Evolutionary conservation across 1,140 invertebrate species (phyloP).

Genomic region (Magallana ariakensis): DNA sequence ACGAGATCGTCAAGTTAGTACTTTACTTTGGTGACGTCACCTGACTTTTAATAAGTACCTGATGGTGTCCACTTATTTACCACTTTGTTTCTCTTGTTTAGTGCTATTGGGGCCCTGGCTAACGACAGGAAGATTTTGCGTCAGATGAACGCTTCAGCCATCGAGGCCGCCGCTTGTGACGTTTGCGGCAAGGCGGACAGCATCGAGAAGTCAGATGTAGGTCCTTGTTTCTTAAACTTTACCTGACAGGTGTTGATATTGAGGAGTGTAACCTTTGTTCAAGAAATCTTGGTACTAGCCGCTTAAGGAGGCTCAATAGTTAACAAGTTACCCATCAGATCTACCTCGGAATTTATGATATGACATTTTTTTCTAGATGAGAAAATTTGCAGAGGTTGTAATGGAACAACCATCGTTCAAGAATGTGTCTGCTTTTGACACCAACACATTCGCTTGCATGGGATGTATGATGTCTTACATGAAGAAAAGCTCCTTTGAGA

Average conservation of each 20-base stretch:
- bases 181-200: constrained; percentile 46
- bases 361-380: too few species aligned
- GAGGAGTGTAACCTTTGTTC: too few species aligned
- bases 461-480: constrained; percentile 52
- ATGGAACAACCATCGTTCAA: constrained; percentile 47
- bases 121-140: constrained; percentile 41
- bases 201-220: constrained; percentile 45
- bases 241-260: too few species aligned
- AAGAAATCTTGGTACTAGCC: too few species aligned
- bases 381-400: constrained; percentile 49
- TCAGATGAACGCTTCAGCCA: constrained; percentile 46
- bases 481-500: constrained; percentile 46
- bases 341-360: too few species aligned
- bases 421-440: constrained; percentile 47
- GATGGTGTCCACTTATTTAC: background rate
- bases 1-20: constrained; percentile 55
- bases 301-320: too few species aligned
- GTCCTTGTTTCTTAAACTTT: constrained; percentile 2
- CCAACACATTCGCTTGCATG: constrained; percentile 47
- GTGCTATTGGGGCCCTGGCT: constrained; percentile 46
- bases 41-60: too few species aligned
- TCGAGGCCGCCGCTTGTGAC: constrained; percentile 52
- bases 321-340: too few species aligned
- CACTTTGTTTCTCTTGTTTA: background rate
- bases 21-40: background rate